Evolutionary conservation across 1,140 invertebrate species (phyloP).

Genomic region (Sinella curviseta): DNA sequence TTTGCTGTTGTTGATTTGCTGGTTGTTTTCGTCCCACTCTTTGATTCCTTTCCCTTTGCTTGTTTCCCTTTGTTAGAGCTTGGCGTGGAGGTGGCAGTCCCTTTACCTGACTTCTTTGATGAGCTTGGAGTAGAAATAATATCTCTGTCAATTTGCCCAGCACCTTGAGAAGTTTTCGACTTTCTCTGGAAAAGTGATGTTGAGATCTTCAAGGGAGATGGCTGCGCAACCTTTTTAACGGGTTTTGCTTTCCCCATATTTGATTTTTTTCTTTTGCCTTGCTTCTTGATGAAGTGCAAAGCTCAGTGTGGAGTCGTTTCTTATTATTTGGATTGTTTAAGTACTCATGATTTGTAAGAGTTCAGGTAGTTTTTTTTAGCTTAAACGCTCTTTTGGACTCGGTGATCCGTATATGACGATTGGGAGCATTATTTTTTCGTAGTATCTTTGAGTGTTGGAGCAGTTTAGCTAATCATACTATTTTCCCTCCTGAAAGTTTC

Average conservation of each 20-base stretch:
- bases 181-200: conserved; percentile 44
- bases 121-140: not conserved
- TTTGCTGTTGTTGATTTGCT: not conserved
- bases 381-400: no score
- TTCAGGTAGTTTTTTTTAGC: no score
- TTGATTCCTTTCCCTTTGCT: not conserved
- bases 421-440: no score
- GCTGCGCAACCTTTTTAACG: conserved; percentile 31
- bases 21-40: conserved; percentile 12
- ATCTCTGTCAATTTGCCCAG: conserved; percentile 10
- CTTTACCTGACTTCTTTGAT: not conserved
- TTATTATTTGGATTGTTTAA: no score
- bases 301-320: no score
- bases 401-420: no score
- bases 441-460: no score
- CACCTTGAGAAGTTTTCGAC: conserved; percentile 26
- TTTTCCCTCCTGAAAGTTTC: no score
- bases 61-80: not conserved
- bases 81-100: not conserved
- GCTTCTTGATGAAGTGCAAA: not conserved
- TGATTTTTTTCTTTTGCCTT: not conserved
- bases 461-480: no score
- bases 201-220: conserved; percentile 43
- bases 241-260: conserved; percentile 48
- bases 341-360: no score